Percentiles rank a stretch among this genome's conserved stretches.
Evolutionary conservation across 2,888 invertebrate genomes (phyloP).

Genomic region (Apamea epomidion): DNA sequence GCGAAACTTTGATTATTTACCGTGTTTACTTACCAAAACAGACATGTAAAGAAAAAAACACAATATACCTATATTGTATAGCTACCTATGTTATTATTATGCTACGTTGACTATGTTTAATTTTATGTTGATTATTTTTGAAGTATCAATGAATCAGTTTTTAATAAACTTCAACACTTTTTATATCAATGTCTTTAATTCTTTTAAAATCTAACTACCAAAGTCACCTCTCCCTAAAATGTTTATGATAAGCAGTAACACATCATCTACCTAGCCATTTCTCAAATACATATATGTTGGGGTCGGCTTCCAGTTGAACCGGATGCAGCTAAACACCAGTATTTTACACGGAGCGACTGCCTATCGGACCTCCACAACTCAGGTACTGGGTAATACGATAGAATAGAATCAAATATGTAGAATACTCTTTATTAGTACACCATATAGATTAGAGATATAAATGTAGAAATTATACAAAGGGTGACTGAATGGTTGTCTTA

Average conservation of each 20-base stretch:
- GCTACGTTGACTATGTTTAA: constrained; percentile 68
- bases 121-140: constrained; percentile 68
- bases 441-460: too few relatives aligned
- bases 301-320: background rate
- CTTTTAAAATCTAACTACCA: background rate
- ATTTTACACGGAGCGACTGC: background rate
- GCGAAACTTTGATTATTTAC: background rate
- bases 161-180: constrained; percentile 71
- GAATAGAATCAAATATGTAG: too few relatives aligned
- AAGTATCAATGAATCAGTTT: constrained; percentile 68
- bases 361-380: too few relatives aligned
- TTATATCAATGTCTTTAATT: constrained; percentile 45
- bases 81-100: constrained; percentile 47
- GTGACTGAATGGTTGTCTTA: too few relatives aligned
- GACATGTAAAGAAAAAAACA: background rate
- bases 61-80: constrained; percentile 55
- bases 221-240: background rate
- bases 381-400: too few relatives aligned
- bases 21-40: background rate
- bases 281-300: background rate
- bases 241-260: background rate
- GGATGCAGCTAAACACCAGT: background rate
- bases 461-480: too few relatives aligned
- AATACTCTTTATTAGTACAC: too few relatives aligned
- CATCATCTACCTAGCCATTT: background rate